Conservation (phyloP, 1,140 invertebrate genomes). For the Euwallacea similis region DNA sequence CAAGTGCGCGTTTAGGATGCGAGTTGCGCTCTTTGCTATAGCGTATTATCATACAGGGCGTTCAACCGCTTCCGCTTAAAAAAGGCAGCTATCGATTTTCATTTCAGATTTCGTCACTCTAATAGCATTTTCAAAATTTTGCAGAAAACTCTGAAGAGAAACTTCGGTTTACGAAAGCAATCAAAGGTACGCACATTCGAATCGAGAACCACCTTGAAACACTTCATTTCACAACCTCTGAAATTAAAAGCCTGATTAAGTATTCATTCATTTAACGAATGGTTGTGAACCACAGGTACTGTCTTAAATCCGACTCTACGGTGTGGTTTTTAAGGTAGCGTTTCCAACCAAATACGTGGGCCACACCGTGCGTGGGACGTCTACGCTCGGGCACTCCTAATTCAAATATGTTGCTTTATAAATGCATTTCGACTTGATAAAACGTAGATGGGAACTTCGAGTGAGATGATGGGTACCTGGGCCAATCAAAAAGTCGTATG, state of each 20-base stretch:
- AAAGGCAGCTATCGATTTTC: too few relatives aligned
- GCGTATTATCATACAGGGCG: too few relatives aligned
- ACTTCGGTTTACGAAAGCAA: neutral
- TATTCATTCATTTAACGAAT: conserved; percentile 21
- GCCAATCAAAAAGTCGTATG: neutral
- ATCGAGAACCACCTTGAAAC: too few relatives aligned
- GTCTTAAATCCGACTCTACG: conserved; percentile 38
- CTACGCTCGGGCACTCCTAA: conserved; percentile 46
- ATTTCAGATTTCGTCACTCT: too few relatives aligned
- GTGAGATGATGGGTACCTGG: conserved; percentile 18
- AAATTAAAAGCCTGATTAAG: conserved; percentile 46
- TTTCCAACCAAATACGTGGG: conserved; percentile 45
- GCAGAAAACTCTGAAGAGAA: too few relatives aligned
- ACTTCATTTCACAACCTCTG: conserved; percentile 27
- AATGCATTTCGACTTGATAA: conserved; percentile 47
- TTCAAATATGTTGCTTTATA: conserved; percentile 47
- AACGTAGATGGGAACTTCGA: conserved; percentile 39
- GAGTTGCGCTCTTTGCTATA: too few relatives aligned
- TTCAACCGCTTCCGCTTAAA: too few relatives aligned
- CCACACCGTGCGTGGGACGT: conserved; percentile 40
- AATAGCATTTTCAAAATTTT: too few relatives aligned
- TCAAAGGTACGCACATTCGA: neutral
- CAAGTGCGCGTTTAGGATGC: too few relatives aligned
- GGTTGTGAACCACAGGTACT: conserved; percentile 26
- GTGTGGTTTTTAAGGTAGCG: conserved; percentile 36